Conservation (phyloP, 92 coral and sea anemone genomes). For the Palythoa heliodiscus region DNA sequence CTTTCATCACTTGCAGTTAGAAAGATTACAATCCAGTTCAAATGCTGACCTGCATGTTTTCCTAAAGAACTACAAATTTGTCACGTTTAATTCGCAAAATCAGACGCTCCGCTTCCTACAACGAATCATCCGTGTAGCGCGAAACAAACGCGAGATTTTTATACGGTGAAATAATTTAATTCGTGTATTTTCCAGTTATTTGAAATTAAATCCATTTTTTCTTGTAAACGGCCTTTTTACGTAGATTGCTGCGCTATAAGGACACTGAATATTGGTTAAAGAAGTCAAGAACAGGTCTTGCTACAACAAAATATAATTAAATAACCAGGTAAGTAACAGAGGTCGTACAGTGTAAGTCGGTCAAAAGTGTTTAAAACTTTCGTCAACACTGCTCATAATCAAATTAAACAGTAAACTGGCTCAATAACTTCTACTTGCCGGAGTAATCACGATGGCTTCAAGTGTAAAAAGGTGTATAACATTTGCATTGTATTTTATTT, state of each 20-base stretch:
- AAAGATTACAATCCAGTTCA: not conserved
- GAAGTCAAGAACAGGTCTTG: not conserved
- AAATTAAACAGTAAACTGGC: too few species aligned
- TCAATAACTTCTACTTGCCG: too few species aligned
- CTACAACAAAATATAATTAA: not conserved
- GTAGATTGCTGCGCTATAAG: not conserved
- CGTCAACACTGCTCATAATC: too few species aligned
- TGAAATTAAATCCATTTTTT: not conserved
- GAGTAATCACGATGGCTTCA: too few species aligned
- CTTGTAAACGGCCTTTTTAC: not conserved
- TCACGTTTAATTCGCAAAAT: not conserved
- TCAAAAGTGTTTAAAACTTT: too few species aligned
- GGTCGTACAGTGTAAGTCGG: too few species aligned
- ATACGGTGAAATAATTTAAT: constrained; percentile 36
- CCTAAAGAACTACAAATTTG: not conserved
- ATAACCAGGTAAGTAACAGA: too few species aligned
- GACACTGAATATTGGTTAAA: not conserved
- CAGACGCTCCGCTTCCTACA: not conserved
- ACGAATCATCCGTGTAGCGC: constrained; percentile 42
- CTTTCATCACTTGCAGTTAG: not conserved
- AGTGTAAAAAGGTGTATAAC: too few species aligned
- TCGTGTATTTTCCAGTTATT: not conserved
- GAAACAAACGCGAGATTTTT: constrained; percentile 16
- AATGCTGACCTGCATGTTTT: not conserved
- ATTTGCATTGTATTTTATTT: too few species aligned